Evolutionary conservation across 2,797 vertebrate species (phyloP).

Genomic region (Alca torda): DNA sequence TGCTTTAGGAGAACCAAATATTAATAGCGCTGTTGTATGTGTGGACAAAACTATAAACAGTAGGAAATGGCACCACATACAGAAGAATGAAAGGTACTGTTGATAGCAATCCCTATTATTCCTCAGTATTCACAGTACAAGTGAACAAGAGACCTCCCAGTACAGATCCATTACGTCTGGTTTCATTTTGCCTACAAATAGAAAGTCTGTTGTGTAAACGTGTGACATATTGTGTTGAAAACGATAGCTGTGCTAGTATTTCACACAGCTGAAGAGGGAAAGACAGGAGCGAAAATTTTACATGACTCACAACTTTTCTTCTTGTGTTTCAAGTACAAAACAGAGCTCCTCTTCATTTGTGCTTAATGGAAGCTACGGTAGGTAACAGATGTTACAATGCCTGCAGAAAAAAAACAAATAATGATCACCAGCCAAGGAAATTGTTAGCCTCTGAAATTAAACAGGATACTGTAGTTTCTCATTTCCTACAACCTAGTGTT

Average conservation of each 20-base stretch:
- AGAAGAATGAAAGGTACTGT: not conserved
- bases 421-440: not conserved
- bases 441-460: not conserved
- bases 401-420: conserved; percentile 13
- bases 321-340: not conserved
- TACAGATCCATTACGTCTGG: not conserved
- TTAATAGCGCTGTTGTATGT: not conserved
- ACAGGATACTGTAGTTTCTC: not conserved
- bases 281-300: not conserved
- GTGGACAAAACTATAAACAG: not conserved
- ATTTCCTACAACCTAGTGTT: not conserved
- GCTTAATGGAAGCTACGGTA: not conserved
- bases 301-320: not conserved
- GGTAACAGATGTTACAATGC: not conserved
- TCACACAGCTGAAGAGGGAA: not conserved
- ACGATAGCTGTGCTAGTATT: not conserved
- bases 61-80: not conserved
- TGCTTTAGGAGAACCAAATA: not conserved
- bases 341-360: not conserved
- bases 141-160: not conserved
- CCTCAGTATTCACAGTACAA: not conserved
- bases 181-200: not conserved
- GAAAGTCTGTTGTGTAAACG: not conserved
- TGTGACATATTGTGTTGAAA: not conserved
- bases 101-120: not conserved